Evolutionary conservation across 2,797 vertebrate genomes (phyloP), one percentile per base, ranked within the genome.

Genomic region (Kryptopterus vitreolus): DNA sequence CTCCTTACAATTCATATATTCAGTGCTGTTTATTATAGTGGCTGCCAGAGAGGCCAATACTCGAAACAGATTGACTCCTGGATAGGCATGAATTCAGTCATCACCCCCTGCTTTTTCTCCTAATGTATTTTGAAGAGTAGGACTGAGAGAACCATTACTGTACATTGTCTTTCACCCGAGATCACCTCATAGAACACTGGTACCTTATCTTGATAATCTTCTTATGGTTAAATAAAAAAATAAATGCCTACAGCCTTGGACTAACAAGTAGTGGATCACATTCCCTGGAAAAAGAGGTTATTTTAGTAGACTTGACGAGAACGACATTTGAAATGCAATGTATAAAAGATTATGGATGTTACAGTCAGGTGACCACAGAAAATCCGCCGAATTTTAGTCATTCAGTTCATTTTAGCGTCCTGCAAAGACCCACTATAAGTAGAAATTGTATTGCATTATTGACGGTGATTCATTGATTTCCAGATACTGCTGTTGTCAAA

Each of bases 21-120:
- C 90, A 90, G 87, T 89, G 85, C 83, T 92, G 92, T 94, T 94
- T 93, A 92, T 91, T 90, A 90, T 91, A 92, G 85, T 87, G 88
- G 92, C n/a, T n/a, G n/a, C n/a, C n/a, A n/a, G n/a, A n/a, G n/a
- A n/a, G n/a, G n/a, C n/a, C 38, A 43, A 43, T 43, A 43, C 38
- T 43, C 38, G 7, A 43, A 43, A 43, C 38, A 43, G 38, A 43
- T 43, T n/a, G n/a, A n/a, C n/a, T 81, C 84, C 87, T 88, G 86
- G 81, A 87, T 69, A 29, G 80, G 86, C 62, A 83, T 43, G 76
- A 81, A 81, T 86, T 89, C 80, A 85, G 83, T 83, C 87, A 81
- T 82, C 84, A 86, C 33, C 48, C 76, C 81, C 10, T 87, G 74
- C 72, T 82, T 84, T 82, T 62, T 61, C 55, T 26, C 2, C n/a